Percentiles rank a stretch among this genome's conserved stretches.
These are phyloP conservation scores for Calliopsis andreniformis DNA, from an alignment of 1,140 invertebrate genomes.

Conservation along the genomic window DNA sequence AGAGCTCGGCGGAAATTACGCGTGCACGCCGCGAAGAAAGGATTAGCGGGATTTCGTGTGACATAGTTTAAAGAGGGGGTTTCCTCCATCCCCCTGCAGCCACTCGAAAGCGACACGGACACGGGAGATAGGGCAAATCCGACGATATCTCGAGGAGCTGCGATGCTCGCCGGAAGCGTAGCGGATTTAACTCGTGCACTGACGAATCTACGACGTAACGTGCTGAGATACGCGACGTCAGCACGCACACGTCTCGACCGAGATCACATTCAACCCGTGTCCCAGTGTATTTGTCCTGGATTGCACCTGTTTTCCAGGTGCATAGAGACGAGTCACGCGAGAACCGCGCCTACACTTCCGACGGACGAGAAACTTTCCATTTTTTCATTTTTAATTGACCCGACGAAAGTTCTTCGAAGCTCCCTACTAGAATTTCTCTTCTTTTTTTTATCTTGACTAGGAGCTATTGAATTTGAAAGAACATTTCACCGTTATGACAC, in stretches of 20 bases:
- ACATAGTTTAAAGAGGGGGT: conserved; percentile 24
- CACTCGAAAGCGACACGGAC: conserved; percentile 25
- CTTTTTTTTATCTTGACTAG: background rate
- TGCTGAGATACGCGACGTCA: conserved; percentile 63
- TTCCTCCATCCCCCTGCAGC: background rate
- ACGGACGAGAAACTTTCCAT: background rate
- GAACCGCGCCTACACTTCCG: conserved; percentile 29
- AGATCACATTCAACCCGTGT: background rate
- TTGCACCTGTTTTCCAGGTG: conserved; percentile 29
- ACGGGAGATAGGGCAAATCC: conserved; percentile 57
- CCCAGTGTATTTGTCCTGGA: conserved; percentile 45
- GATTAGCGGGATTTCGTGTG: conserved; percentile 36
- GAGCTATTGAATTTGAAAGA: no score
- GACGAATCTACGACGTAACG: conserved; percentile 61
- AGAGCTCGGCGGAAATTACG: conserved; percentile 8
- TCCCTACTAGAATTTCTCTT: no score
- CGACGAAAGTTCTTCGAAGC: no score
- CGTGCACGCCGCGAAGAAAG: background rate
- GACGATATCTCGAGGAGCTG: conserved; percentile 48
- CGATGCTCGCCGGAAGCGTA: conserved; percentile 56
- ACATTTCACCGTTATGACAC: no score
- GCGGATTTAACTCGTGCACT: conserved; percentile 60
- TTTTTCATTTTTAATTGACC: no score
- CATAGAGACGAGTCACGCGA: conserved; percentile 61
- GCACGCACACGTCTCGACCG: conserved; percentile 56